Percentiles rank a stretch among this genome's conserved stretches.
Conservation (phyloP, 2,888 invertebrate species). For the Sericinus montela region DNA sequence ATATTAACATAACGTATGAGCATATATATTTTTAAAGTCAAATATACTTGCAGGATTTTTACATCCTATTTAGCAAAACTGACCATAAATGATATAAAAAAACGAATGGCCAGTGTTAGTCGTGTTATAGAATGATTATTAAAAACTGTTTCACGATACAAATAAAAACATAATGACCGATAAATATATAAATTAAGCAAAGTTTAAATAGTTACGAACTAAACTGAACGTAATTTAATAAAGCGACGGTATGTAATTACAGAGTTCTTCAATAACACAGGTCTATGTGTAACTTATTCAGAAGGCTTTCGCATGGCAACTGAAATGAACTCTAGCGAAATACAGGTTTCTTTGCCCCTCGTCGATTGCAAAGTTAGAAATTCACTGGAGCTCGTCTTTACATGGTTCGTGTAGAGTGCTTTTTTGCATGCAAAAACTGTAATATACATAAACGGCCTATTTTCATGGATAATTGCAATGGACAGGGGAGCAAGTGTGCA, state of each 20-base stretch:
- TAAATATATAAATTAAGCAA: neutral
- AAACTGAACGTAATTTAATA: constrained; percentile 12
- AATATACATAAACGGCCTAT: constrained; percentile 14
- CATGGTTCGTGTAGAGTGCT: neutral
- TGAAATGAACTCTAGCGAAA: constrained; percentile 27
- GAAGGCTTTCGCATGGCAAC: constrained; percentile 36
- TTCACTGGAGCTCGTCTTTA: neutral
- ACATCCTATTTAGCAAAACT: no score
- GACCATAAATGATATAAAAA: no score
- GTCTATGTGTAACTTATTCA: constrained; percentile 38
- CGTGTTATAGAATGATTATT: no score
- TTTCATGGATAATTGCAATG: constrained; percentile 33
- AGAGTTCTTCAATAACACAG: constrained; percentile 23
- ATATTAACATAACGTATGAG: no score
- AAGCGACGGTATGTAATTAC: constrained; percentile 15
- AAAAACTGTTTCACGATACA: neutral
- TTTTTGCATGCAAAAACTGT: neutral
- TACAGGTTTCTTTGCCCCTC: constrained; percentile 27
- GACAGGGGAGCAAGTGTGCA: constrained; percentile 29
- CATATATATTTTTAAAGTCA: no score
- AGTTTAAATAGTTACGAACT: constrained; percentile 18
- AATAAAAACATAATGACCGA: neutral
- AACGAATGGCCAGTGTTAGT: no score
- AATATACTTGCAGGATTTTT: no score
- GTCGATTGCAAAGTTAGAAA: neutral